Conservation (phyloP, 1,140 invertebrate species). For the Hydropsyche tenuis region DNA sequence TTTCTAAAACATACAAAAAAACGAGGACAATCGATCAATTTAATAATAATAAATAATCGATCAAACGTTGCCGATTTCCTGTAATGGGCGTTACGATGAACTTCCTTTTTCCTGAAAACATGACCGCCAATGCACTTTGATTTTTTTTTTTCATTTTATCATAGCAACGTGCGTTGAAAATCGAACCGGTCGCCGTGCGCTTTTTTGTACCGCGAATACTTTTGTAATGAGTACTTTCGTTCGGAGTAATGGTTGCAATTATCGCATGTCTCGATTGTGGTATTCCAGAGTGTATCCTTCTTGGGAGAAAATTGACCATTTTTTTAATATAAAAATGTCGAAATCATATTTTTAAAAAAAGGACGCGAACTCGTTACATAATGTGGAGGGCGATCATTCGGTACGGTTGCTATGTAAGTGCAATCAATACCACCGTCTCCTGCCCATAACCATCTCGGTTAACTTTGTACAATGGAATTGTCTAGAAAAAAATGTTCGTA, state of each 20-base stretch:
- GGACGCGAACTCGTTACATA: conserved; percentile 1
- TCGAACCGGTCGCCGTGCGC: neutral
- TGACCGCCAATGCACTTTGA: neutral
- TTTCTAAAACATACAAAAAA: no score
- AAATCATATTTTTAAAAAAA: neutral
- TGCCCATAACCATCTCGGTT: neutral
- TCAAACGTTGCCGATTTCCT: no score
- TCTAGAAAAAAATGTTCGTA: no score
- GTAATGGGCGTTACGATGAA: neutral
- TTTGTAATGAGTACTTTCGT: neutral
- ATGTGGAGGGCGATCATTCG: neutral
- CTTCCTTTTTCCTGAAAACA: neutral
- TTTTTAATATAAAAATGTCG: neutral
- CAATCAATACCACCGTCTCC: neutral
- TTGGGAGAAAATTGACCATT: neutral
- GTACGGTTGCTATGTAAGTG: neutral
- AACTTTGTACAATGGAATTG: neutral
- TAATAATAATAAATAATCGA: no score
- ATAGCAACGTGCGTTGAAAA: neutral
- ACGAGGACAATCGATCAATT: no score
- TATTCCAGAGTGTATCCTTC: neutral
- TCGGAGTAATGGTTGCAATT: no score
- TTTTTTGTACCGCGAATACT: neutral
- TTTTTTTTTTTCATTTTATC: no score
- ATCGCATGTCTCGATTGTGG: no score